These are phyloP conservation scores for Formicarius rufipectus DNA, from an alignment of 2,113 vertebrate genomes.

Conservation along the genomic window DNA sequence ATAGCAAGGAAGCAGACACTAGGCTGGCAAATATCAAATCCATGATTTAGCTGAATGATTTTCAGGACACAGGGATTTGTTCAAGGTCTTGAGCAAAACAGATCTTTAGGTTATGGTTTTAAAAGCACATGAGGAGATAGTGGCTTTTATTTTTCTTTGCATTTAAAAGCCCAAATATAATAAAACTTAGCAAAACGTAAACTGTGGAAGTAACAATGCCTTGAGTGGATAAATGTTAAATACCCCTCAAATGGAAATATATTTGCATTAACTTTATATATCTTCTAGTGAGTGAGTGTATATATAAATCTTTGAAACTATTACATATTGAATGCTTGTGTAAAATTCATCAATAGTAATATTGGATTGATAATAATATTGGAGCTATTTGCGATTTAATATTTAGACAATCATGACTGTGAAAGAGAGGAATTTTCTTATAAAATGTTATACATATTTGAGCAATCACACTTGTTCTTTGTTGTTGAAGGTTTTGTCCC, in stretches of 20 bases:
- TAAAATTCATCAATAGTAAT: not conserved
- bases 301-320: not conserved
- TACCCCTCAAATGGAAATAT: not conserved
- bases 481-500: slow-evolving; percentile 75
- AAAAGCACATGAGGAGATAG: not conserved
- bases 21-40: not conserved
- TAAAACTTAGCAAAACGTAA: not conserved
- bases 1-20: not conserved
- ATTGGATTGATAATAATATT: not conserved
- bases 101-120: not conserved
- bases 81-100: not conserved
- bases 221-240: not conserved
- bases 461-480: not conserved
- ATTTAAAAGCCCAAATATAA: not conserved
- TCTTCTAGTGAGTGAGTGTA: not conserved
- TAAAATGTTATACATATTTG: not conserved
- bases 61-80: not conserved
- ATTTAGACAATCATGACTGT: not conserved
- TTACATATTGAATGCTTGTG: not conserved
- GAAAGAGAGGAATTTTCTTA: not conserved
- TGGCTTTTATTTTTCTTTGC: not conserved
- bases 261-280: not conserved
- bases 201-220: not conserved
- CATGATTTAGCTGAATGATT: not conserved
- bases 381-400: not conserved